Conservation (phyloP, 1,140 invertebrate species). For the Drosophila busckii region DNA sequence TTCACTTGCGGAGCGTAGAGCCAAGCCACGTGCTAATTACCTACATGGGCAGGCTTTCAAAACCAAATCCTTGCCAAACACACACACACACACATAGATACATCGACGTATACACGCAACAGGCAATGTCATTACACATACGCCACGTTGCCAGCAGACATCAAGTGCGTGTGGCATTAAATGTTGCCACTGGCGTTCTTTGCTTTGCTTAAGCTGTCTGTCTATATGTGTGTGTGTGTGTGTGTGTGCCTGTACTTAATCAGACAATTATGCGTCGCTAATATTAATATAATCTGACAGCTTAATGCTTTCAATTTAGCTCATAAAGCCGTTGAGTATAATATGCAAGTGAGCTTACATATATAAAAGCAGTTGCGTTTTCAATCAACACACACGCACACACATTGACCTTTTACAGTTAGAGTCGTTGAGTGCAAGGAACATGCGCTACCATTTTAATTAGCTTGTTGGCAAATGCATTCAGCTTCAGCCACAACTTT, state of each 20-base stretch:
- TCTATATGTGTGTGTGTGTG: neutral
- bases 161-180: neutral
- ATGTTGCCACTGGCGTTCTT: no score
- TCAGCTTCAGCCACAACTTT: constrained; percentile 5
- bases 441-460: constrained; percentile 17
- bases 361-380: constrained; percentile 8
- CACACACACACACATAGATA: constrained; percentile 24
- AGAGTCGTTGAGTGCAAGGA: constrained; percentile 1
- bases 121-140: constrained; percentile 60
- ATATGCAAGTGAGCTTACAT: no score
- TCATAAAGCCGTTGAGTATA: constrained; percentile 26
- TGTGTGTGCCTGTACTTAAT: constrained; percentile 42
- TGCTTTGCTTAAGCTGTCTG: no score
- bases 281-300: constrained; percentile 64
- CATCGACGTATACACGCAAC: no score
- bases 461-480: constrained; percentile 14
- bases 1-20: constrained; percentile 8
- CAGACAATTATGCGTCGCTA: constrained; percentile 65
- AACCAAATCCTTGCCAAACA: constrained; percentile 14
- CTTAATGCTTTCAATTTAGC: constrained; percentile 65
- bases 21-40: constrained; percentile 57
- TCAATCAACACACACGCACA: neutral
- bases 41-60: constrained; percentile 20
- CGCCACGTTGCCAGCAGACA: constrained; percentile 36
- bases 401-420: constrained; percentile 9